Conservation (phyloP, 1,140 invertebrate genomes). For the Probaryconus sp. region DNA sequence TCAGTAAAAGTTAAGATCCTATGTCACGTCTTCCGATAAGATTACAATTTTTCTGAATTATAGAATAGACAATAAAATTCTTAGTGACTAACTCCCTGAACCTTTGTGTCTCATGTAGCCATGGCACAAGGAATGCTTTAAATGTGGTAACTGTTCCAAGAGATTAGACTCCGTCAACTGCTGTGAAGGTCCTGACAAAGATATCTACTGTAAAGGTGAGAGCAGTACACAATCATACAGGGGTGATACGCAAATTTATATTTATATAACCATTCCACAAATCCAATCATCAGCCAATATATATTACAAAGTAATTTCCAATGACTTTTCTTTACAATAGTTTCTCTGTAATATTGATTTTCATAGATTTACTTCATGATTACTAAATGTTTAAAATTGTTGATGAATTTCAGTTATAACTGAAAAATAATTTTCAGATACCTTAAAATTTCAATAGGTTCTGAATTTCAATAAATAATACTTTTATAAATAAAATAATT, state of each 20-base stretch:
- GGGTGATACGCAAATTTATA: slow-evolving; percentile 55
- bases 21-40: neutral
- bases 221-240: slow-evolving; percentile 48
- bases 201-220: slow-evolving; percentile 98
- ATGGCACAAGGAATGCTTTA: slow-evolving; percentile 97
- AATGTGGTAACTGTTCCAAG: slow-evolving; percentile 95
- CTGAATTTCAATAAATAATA: too few species aligned
- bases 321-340: too few species aligned
- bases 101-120: slow-evolving; percentile 74
- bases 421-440: too few species aligned
- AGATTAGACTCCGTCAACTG: slow-evolving; percentile 97
- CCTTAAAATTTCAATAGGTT: too few species aligned
- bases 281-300: too few species aligned
- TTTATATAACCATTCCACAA: slow-evolving; percentile 6
- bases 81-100: slow-evolving; percentile 72
- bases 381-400: too few species aligned
- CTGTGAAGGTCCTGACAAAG: slow-evolving; percentile 96
- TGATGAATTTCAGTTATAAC: too few species aligned
- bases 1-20: too few species aligned
- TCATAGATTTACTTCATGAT: too few species aligned
- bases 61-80: slow-evolving; percentile 31
- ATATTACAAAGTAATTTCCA: too few species aligned
- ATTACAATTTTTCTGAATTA: slow-evolving; percentile 8
- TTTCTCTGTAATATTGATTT: too few species aligned
- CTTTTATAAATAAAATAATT: too few species aligned